Percentiles rank a stretch among this genome's conserved stretches.
These are phyloP conservation scores for Pangasius krempfi DNA, from an alignment of 2,797 vertebrate species.

Conservation along the genomic window DNA sequence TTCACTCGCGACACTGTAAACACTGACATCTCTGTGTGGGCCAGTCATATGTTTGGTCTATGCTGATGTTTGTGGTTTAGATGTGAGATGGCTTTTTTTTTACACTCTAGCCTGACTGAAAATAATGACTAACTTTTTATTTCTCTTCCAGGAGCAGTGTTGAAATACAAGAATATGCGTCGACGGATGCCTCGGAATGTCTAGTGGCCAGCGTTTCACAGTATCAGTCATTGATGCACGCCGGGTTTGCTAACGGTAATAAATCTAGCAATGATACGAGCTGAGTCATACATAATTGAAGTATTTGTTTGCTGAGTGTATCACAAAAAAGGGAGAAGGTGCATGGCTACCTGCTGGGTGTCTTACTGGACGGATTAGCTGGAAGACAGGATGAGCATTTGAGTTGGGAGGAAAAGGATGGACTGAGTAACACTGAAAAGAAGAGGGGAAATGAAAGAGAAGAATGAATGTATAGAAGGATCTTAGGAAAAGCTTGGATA, in stretches of 20 bases:
- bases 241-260: background rate
- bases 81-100: background rate
- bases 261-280: constrained; percentile 1
- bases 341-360: background rate
- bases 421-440: constrained; percentile 21
- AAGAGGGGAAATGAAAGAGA: constrained; percentile 11
- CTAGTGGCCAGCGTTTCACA: constrained; percentile 5
- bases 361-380: background rate
- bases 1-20: constrained; percentile 47
- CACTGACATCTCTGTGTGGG: constrained; percentile 44
- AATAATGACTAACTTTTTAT: constrained; percentile 43
- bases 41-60: constrained; percentile 62
- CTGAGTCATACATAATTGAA: constrained; percentile 22
- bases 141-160: constrained; percentile 17
- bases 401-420: background rate
- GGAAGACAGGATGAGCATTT: background rate
- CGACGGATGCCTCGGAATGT: constrained; percentile 28
- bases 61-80: constrained; percentile 47
- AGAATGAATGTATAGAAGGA: constrained; percentile 14
- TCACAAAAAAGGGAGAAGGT: background rate
- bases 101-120: constrained; percentile 19
- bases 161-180: constrained; percentile 22
- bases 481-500: background rate
- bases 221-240: background rate
- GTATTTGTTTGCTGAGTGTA: background rate